phyloP scores from a whole-genome alignment of 1,140 invertebrate genomes.

The Eciton burchellii region DNA sequence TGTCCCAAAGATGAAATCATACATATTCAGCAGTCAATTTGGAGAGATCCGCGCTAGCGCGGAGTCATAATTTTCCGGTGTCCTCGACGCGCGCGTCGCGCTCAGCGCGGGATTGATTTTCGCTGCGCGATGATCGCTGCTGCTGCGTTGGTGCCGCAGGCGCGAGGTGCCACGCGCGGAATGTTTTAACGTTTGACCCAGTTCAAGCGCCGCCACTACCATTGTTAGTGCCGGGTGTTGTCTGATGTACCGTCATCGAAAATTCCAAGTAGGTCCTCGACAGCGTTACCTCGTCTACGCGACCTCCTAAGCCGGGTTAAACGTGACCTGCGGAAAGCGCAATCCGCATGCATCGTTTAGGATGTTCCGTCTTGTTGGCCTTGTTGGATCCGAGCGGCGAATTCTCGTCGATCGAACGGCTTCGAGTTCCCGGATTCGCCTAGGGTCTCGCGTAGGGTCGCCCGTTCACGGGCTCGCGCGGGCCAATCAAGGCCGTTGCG shows the following conservation, averaged over 20 bases:
- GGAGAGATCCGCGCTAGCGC: background rate
- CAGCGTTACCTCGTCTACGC: slow-evolving; percentile 34
- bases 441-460: background rate
- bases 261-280: slow-evolving; percentile 30
- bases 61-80: background rate
- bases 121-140: background rate
- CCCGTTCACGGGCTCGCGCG: background rate
- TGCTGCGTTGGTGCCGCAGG: background rate
- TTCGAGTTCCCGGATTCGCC: too few species aligned
- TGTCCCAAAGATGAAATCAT: slow-evolving; percentile 17
- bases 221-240: background rate
- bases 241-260: slow-evolving; percentile 42
- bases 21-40: slow-evolving; percentile 42
- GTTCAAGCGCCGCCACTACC: slow-evolving; percentile 22
- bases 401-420: background rate
- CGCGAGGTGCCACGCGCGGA: slow-evolving; percentile 2
- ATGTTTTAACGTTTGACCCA: slow-evolving; percentile 51
- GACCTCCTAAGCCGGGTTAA: slow-evolving; percentile 30
- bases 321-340: background rate
- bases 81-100: background rate
- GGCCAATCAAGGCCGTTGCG: background rate
- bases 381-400: background rate
- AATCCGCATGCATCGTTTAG: background rate
- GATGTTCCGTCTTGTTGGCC: background rate
- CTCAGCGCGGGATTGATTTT: slow-evolving; percentile 7